Base-by-base conservation (phyloP, 1,140 invertebrate species). In the Pogonomyrmex californicus region DNA sequence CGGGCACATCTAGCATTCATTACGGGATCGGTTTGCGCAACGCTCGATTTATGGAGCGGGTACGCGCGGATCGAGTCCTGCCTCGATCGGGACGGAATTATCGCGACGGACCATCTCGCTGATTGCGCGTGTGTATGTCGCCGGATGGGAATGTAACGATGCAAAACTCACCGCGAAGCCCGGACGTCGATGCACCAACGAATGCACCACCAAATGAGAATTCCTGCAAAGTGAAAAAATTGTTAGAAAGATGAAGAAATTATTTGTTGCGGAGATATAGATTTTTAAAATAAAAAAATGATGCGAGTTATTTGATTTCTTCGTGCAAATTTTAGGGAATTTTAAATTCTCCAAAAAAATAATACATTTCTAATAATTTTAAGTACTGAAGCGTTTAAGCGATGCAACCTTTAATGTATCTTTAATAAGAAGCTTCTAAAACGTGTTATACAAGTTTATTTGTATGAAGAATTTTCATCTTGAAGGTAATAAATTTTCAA, bases 1-100 rank as follows among this genome's bases (percentile, higher is more conserved):
- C 75, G 70, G 33, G 70, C 71, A 33, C 63, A 76, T 68, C 85
- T 58, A 90, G 70, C 89, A 87, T 90, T 90, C 89, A 90, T 90
- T 90, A 90, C 78, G 76, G 77, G 66, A 85, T 66, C 54, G 63
- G 33, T 60, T 90, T 90, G 76, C 85, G 88, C 88, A 79, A 90
- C 77, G 88, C 51, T 90, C 71, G 88, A 90, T 90, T 90, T 90
- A 90, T 90, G 86, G 89, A 78, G 77, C 75, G 68, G 4, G 54
- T 30, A 65, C 66, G 73, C 66, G 73, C 38, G 38, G 33, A 76
- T 65, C 85, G 65, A 78, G 88, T 76, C 71, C 62, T 65, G 71
- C 47, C 30, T 75, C 23, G 63, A 17, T 41, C 68, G 38, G 77
- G 71, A 89, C 77, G 60, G 88, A 66, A 87, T 85, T 89, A 90